Percentiles rank a stretch among this genome's conserved stretches.
phyloP scores from a whole-genome alignment of 2,113 vertebrate species.

The Neopipo cinnamomea region DNA sequence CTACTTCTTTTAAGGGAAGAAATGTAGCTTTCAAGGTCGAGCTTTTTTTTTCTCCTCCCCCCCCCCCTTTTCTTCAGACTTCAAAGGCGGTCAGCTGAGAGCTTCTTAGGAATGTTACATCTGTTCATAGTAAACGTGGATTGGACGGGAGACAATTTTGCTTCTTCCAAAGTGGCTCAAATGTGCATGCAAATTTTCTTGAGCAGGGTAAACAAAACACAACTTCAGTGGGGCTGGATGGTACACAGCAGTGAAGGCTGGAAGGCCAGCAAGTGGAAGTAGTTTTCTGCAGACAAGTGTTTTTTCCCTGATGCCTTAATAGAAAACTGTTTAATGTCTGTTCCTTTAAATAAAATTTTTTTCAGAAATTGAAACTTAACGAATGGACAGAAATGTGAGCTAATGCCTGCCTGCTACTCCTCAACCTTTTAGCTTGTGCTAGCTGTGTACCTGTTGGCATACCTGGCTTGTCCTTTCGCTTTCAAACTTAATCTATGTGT shows the following conservation, averaged over 20 bases:
- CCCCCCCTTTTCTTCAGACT: background rate
- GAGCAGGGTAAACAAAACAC: background rate
- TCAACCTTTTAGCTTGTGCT: background rate
- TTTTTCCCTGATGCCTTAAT: background rate
- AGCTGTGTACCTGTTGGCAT: background rate
- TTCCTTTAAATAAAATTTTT: background rate
- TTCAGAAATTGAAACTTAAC: background rate
- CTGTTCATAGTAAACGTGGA: background rate
- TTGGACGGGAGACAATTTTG: background rate
- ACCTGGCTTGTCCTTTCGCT: background rate
- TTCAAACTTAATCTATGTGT: background rate
- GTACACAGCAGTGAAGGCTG: fast-evolving
- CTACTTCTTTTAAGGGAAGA: constrained; percentile 51
- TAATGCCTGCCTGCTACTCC: background rate
- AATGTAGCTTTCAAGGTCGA: constrained; percentile 47
- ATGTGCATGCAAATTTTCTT: background rate
- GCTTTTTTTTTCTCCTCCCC: background rate
- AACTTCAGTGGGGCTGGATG: background rate
- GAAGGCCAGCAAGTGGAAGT: background rate
- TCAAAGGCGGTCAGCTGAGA: constrained; percentile 58
- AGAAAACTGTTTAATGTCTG: background rate
- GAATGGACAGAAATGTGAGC: background rate
- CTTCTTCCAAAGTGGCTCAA: background rate
- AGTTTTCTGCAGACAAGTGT: background rate
- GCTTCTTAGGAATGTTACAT: constrained; percentile 25